Evolutionary conservation across 1,140 invertebrate species (phyloP).

Genomic region (Pseudomyrmex sp.): DNA sequence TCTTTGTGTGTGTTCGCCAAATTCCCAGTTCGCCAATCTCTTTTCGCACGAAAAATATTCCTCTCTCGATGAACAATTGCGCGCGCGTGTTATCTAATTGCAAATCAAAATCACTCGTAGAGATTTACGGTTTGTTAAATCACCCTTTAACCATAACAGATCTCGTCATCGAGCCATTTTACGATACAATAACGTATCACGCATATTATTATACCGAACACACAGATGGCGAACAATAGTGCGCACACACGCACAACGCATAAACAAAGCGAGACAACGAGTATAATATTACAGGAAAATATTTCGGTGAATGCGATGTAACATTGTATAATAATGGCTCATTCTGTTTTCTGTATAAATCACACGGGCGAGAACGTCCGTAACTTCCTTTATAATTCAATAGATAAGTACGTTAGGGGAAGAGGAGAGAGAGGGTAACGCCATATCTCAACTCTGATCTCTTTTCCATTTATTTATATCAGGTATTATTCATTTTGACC

Average conservation of each 20-base stretch:
- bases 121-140: neutral
- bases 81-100: neutral
- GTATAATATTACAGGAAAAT: slow-evolving; percentile 3
- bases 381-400: neutral
- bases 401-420: too few species aligned
- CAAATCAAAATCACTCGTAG: neutral
- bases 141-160: neutral
- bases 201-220: neutral
- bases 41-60: neutral
- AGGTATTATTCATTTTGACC: neutral
- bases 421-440: too few species aligned
- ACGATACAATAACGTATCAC: neutral
- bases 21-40: neutral
- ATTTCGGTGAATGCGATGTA: neutral
- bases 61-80: neutral
- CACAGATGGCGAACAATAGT: neutral
- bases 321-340: neutral
- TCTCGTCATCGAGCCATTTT: neutral
- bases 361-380: too few species aligned
- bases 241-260: neutral
- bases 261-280: neutral
- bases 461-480: slow-evolving; percentile 6
- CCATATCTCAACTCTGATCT: neutral
- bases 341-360: slow-evolving; percentile 10
- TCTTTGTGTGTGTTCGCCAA: neutral